phyloP scores from a whole-genome alignment of 2,797 vertebrate genomes.

The Lemur catta region DNA sequence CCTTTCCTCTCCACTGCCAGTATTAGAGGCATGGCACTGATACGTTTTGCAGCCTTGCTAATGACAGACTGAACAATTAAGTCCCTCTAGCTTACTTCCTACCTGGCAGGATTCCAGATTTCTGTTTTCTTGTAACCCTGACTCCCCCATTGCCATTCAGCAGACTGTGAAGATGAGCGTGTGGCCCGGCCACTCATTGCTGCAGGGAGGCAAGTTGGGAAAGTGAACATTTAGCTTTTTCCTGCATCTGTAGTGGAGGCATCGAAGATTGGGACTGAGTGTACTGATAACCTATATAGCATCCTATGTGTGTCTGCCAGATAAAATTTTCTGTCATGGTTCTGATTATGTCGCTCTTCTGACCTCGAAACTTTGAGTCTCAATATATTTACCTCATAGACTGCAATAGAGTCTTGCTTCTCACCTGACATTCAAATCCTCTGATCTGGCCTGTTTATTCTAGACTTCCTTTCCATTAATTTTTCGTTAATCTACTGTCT shows the following conservation, averaged over 20 bases:
- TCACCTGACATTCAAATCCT: not conserved
- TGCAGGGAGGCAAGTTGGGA: not conserved
- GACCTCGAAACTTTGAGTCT: not conserved
- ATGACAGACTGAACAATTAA: too few relatives aligned
- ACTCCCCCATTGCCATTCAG: not conserved
- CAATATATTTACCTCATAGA: not conserved
- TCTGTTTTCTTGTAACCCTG: not conserved
- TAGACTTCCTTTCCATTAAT: not conserved
- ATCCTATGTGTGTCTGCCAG: not conserved
- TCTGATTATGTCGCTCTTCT: not conserved
- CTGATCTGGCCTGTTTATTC: not conserved
- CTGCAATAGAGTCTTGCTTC: not conserved
- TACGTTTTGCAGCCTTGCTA: not conserved
- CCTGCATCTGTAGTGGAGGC: not conserved
- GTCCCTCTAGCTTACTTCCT: not conserved
- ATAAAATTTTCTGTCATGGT: not conserved
- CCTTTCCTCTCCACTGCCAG: not conserved
- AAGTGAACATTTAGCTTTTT: not conserved
- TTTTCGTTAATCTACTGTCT: not conserved
- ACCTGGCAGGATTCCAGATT: not conserved
- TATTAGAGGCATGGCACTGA: not conserved
- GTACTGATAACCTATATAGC: not conserved
- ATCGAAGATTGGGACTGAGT: not conserved
- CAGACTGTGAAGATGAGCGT: not conserved
- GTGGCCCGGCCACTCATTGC: not conserved